Evolutionary conservation across 92 coral and sea anemone genomes (phyloP).

Genomic region (Porites rus): DNA sequence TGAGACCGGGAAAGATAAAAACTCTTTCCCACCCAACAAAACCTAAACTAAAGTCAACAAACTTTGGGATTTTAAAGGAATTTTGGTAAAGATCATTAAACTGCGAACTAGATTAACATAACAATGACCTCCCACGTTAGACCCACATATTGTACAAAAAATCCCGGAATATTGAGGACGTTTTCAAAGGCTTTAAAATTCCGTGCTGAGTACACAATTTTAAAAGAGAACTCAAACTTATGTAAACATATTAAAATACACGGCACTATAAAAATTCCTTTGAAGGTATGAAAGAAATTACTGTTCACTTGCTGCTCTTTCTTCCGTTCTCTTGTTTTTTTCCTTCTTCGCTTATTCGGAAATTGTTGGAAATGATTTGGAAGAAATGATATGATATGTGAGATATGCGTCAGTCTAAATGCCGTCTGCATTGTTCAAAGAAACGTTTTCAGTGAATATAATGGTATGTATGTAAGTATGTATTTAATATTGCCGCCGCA

Average conservation of each 20-base stretch:
- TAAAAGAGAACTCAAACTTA: background rate
- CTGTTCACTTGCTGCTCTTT: background rate
- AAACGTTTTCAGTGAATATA: background rate
- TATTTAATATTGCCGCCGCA: background rate
- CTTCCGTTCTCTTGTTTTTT: no score
- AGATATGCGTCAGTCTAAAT: background rate
- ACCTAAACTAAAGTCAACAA: slow-evolving; percentile 44
- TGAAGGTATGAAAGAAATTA: slow-evolving; percentile 12
- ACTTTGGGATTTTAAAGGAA: slow-evolving; percentile 18
- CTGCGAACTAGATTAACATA: slow-evolving; percentile 28
- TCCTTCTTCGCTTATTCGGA: background rate
- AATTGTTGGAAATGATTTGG: background rate
- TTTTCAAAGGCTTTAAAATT: slow-evolving; percentile 8
- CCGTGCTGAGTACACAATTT: slow-evolving; percentile 25
- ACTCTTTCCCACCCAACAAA: slow-evolving; percentile 50
- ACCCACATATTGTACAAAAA: background rate
- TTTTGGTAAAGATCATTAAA: slow-evolving; percentile 17
- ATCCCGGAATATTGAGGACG: background rate
- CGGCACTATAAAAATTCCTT: slow-evolving; percentile 36
- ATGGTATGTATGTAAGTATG: background rate
- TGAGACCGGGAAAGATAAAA: slow-evolving; percentile 38
- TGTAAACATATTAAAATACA: slow-evolving; percentile 21
- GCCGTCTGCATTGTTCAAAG: background rate
- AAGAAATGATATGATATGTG: no score
- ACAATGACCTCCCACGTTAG: slow-evolving; percentile 43